These are phyloP conservation scores for Leptogaster cylindrica DNA, from an alignment of 2,888 invertebrate species.

Conservation along the genomic window DNA sequence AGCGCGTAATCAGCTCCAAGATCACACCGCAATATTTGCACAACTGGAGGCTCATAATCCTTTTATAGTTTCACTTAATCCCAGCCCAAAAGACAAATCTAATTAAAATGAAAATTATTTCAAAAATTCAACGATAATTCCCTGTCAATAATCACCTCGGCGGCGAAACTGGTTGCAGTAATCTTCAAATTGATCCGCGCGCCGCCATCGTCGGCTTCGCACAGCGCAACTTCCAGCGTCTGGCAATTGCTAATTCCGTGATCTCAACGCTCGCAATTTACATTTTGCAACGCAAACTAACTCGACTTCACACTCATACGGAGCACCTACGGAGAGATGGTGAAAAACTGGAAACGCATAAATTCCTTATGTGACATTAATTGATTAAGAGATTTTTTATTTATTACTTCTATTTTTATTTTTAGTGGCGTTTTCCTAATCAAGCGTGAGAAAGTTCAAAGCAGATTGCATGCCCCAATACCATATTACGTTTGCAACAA, in stretches of 20 bases:
- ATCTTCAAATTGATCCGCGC: conserved; percentile 20
- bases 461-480: conserved; percentile 2
- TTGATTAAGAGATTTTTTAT: conserved; percentile 31
- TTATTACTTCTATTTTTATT: too few species aligned
- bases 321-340: not conserved
- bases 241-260: not conserved
- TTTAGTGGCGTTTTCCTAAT: conserved; percentile 27
- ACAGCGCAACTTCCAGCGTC: not conserved
- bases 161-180: conserved; percentile 23
- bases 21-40: too few species aligned
- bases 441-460: conserved; percentile 35
- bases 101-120: conserved; percentile 10
- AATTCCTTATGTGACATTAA: conserved; percentile 30
- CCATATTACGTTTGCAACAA: conserved; percentile 9
- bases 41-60: too few species aligned
- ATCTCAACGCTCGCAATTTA: not conserved
- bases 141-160: conserved; percentile 17
- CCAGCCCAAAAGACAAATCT: not conserved
- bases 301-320: conserved; percentile 1
- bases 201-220: not conserved
- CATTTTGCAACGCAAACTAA: conserved; percentile 29
- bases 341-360: conserved; percentile 30
- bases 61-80: too few species aligned
- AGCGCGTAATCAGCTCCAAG: too few species aligned
- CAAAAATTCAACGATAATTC: conserved; percentile 15